Evolutionary conservation across 2,888 invertebrate species (phyloP), one percentile per base, ranked within the genome.

Genomic region (Papilio gigon): DNA sequence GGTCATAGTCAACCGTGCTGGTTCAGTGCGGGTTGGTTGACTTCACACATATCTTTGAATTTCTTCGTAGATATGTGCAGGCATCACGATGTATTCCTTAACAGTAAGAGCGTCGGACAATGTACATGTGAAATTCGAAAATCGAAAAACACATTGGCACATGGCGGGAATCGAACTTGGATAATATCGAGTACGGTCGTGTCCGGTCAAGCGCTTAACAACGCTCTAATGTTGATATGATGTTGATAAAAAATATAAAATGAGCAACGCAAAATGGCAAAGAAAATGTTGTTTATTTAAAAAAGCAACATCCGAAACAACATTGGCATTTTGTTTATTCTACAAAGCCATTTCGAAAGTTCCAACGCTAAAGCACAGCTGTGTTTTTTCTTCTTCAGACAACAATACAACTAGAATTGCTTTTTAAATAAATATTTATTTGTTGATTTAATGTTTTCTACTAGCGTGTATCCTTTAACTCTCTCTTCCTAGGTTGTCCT

Each of bases 341-440:
- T 59, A 47, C 42, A 59, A 64, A 66, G 59, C 65, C 44, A 47
- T 59, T 47, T 44, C 25, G 35, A 33, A 25, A 44, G 58, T 59
- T n/a, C 42, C 44, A 66, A 53, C 64, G 37, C 6, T 37, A 64
- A 25, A 6, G 22, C 9, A 37, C 50, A 50, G 22, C 37, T 62
- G 27, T 62, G 11, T 30, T 62, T 62, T 44, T 47, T 35, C n/a
- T 47, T 47, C 62, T 47, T 44, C 22, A 63, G 62, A 63, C 62
- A 27, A 60, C 60, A 35, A 63, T 47, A 63, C 62, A 27, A 60
- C 60, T 22, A 33, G 61, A 20, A 33, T 33, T 47, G 22, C 11
- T 63, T 47, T 44, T 30, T 1, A 33, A 62, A 30, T 42, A 62
- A 44, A 44, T 9, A 44, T 30, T 44, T 61, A 17, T n/a, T 25